Conservation (phyloP, 2,113 vertebrate genomes). For the Bufo bufo region DNA sequence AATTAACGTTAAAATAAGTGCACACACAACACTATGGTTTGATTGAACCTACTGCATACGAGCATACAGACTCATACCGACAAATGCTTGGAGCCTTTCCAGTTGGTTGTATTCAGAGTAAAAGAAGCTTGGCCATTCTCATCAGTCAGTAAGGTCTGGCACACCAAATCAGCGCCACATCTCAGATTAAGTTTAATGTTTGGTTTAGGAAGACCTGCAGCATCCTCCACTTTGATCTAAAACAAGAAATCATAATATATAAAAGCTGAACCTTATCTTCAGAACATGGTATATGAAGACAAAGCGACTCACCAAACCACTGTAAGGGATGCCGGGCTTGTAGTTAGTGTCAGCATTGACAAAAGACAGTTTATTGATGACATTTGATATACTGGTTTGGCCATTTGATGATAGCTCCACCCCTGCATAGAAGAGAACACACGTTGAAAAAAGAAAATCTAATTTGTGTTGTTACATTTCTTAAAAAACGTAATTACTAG, state of each 20-base stretch:
- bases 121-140: constrained; percentile 63
- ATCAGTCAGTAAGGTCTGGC: constrained; percentile 58
- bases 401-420: constrained; percentile 60
- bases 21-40: too few relatives aligned
- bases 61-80: constrained; percentile 12
- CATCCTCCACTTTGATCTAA: constrained; percentile 64
- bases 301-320: constrained; percentile 61
- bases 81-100: constrained; percentile 55
- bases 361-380: constrained; percentile 61
- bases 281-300: background rate
- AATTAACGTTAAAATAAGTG: background rate
- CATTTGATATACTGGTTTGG: constrained; percentile 63
- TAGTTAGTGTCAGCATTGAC: constrained; percentile 61
- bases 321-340: constrained; percentile 66
- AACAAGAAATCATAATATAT: background rate
- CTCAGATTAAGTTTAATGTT: constrained; percentile 54
- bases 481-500: too few relatives aligned
- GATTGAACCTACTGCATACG: background rate
- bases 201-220: constrained; percentile 59
- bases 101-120: constrained; percentile 54
- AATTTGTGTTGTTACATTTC: background rate
- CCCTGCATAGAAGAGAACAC: constrained; percentile 24
- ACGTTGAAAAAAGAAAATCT: background rate
- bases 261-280: background rate
- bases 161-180: constrained; percentile 17